These are phyloP conservation scores for Ectemnius lituratus DNA, from an alignment of 2,888 invertebrate genomes.

Conservation along the genomic window DNA sequence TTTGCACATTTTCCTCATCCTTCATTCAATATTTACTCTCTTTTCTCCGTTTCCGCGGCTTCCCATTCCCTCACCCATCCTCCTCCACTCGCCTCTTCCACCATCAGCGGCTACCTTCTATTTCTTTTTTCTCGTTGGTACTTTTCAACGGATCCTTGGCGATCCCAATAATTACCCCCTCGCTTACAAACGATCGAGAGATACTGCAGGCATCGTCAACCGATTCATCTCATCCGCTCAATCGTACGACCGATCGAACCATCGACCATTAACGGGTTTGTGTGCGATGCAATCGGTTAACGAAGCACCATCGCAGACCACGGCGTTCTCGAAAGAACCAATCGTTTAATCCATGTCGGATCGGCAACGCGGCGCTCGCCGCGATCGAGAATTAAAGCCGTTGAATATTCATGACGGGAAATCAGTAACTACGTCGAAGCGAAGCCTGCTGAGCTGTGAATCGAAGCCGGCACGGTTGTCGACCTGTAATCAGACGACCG, in stretches of 20 bases:
- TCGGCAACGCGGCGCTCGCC: slow-evolving; percentile 29
- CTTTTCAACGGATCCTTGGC: no score
- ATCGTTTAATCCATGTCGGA: slow-evolving; percentile 42
- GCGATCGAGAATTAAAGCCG: slow-evolving; percentile 44
- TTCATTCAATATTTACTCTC: no score
- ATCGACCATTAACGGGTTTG: slow-evolving; percentile 37
- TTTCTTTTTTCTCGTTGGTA: no score
- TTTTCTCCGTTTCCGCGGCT: no score
- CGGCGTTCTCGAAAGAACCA: slow-evolving; percentile 38
- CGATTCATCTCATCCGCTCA: no score
- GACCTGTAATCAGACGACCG: slow-evolving; percentile 23
- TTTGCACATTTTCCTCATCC: no score
- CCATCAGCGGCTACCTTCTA: no score
- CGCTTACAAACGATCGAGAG: not conserved
- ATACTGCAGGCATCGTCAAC: not conserved
- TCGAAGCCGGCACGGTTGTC: no score
- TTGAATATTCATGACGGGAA: slow-evolving; percentile 49
- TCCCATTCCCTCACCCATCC: no score
- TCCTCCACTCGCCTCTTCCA: no score
- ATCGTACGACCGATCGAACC: not conserved
- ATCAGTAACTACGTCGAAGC: slow-evolving; percentile 34
- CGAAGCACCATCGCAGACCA: slow-evolving; percentile 18
- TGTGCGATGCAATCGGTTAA: slow-evolving; percentile 38
- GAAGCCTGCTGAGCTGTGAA: not conserved
- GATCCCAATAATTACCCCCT: no score